Evolutionary conservation across 2,113 vertebrate genomes (phyloP), one percentile per base, ranked within the genome.

Genomic region (Caloenas nicobarica): DNA sequence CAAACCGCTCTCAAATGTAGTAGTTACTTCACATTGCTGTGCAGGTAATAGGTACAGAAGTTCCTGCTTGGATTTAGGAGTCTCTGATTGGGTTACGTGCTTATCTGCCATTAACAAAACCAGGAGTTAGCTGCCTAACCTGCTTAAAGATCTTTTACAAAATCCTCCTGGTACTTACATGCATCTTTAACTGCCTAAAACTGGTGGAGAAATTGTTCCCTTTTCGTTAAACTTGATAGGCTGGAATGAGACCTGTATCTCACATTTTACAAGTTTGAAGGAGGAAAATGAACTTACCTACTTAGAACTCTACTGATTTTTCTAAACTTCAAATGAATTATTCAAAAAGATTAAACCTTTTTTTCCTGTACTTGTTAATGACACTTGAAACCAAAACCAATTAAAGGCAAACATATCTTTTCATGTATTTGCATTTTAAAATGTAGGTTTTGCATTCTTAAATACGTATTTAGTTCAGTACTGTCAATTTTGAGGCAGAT

Each of bases 71-170:
- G 82, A 70, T 88, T 88, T 68, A 64, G 28, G 36, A 31, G 50
- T 26, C 22, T 97, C 22, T 97, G 92, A 96, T 94, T 7, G 5
- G 70, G 57, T 91, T 94, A 95, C 31, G 40, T 70, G 78, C 66
- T 73, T 94, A 87, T 91, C 93, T 85, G 58, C 58, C 33, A 13
- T 76, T 91, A 81, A 76, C 15, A 79, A 56, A 78, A 89, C 57
- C 14, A 31, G 57, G 84, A 79, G 53, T 50, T 72, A 94, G 74
- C 62, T 94, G 84, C 54, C 62, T 91, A 93, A 81, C 53, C 31
- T 40, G 53, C 83, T 93, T 93, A 92, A 68, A 71, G 83, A 64
- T 91, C 65, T 58, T 80, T 77, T 72, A 70, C 74, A 80, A 85
- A 97, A 93, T 91, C 91, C 70, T 88, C 6, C 15, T 36, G 70